Evolutionary conservation across 37 sponge, comb jelly and placozoan genomes (phyloP), one percentile per base, ranked within the genome.

Genomic region (Chondrilla cf. caribensis): DNA sequence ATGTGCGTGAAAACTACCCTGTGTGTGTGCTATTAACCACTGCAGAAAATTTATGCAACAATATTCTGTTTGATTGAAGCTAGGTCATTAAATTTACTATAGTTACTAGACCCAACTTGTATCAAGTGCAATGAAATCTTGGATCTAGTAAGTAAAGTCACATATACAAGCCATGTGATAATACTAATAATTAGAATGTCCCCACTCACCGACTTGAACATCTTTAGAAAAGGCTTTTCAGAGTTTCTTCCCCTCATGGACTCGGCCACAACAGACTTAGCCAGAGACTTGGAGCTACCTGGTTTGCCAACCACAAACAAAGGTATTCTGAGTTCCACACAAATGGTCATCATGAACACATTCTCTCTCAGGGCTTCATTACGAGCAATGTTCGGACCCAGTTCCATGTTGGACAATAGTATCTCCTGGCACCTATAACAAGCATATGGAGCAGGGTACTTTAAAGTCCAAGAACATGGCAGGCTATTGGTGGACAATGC

Each of bases 231-330:
- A 0, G 73, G 28, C 25, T 60, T 58, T 11, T 84, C 59, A 0
- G 98, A 94, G 54, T 58, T 43, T 39, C 79, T 76, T 28, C 94
- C 97, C 64, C 78, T 80, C 97, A 96, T 96, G 22, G 94, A 90
- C 11, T 87, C 82, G n/a, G 84, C 82, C 21, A 96, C 86, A 54
- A 93, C 90, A 38, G 90, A 86, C 73, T 96, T 96, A 5, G 97
- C 97, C 11, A 98, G 87, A 24, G 93, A 92, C 82, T 98, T 98
- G 33, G 96, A 95, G 79, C 98, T 98, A 25, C 98, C 98, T 43
- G 98, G 98, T 64, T 98, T 95, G 11, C 98, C 98, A 24, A 98
- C 96, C n/a, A 98, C 79, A 70, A 98, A 98, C 38, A 98, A 89
- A 47, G 98, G 98, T 28, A 98, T 98, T 60, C 87, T 88, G 41